phyloP scores from a whole-genome alignment of 1,140 invertebrate species.

The Charaxes varanes region DNA sequence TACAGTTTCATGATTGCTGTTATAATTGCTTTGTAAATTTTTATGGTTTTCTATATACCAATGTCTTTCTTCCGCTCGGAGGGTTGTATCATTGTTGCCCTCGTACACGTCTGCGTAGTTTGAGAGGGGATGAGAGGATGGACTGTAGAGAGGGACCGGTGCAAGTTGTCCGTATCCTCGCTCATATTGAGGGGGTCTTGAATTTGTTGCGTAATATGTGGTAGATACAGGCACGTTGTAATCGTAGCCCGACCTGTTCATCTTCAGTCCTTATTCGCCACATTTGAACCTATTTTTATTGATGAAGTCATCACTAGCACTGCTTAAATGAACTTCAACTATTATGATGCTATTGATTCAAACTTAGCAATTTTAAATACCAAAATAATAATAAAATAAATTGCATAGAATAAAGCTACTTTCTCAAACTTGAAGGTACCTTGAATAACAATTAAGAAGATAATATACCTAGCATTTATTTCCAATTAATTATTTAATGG shows the following conservation, averaged over 20 bases:
- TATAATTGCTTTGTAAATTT: conserved; percentile 56
- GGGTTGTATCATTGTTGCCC: conserved; percentile 70
- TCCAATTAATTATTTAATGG: no score
- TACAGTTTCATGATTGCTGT: conserved; percentile 40
- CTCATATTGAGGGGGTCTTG: conserved; percentile 61
- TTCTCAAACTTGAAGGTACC: no score
- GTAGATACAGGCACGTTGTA: conserved; percentile 62
- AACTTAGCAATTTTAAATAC: no score
- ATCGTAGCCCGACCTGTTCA: conserved; percentile 69
- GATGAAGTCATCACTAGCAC: conserved; percentile 30
- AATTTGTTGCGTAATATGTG: conserved; percentile 57
- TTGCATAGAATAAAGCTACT: no score
- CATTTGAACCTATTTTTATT: conserved; percentile 57
- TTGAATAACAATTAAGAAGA: no score
- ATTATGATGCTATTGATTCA: conserved; percentile 2
- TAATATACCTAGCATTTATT: no score
- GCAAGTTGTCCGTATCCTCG: conserved; percentile 55
- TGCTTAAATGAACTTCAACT: conserved; percentile 21
- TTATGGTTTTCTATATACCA: conserved; percentile 74
- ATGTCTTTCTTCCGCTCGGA: conserved; percentile 67
- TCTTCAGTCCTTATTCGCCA: conserved; percentile 58
- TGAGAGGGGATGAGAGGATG: conserved; percentile 52
- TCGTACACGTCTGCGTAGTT: conserved; percentile 69
- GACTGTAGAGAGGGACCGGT: conserved; percentile 54
- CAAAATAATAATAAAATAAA: no score